phyloP scores from a whole-genome alignment of 2,113 vertebrate genomes.

The Salvator merianae region DNA sequence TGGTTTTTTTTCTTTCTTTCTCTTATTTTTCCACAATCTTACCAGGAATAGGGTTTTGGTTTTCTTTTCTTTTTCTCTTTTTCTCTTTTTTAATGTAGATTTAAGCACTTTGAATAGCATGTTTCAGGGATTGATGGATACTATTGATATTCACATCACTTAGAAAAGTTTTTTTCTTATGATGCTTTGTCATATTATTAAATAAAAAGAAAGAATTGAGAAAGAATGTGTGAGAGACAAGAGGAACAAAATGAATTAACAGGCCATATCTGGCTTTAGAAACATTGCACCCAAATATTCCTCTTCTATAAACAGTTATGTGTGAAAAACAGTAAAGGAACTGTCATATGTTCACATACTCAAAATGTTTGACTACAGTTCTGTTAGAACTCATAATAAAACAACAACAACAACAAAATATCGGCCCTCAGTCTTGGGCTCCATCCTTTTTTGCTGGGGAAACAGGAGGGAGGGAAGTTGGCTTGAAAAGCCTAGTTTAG shows the following conservation, averaged over 20 bases:
- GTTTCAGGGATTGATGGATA: constrained; percentile 79
- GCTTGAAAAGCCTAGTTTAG: constrained; percentile 63
- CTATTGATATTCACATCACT: constrained; percentile 74
- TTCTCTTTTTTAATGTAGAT: constrained; percentile 74
- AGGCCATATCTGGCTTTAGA: constrained; percentile 62
- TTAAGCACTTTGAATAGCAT: constrained; percentile 83
- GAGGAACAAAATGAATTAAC: constrained; percentile 55
- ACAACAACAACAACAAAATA: constrained; percentile 42
- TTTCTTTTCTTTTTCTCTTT: constrained; percentile 46
- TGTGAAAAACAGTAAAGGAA: constrained; percentile 68
- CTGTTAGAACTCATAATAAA: constrained; percentile 74
- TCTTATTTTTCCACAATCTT: constrained; percentile 52
- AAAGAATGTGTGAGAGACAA: not conserved
- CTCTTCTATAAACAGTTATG: constrained; percentile 66
- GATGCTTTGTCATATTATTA: constrained; percentile 69
- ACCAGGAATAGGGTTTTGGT: constrained; percentile 49
- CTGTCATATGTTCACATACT: constrained; percentile 63
- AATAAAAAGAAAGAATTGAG: constrained; percentile 33
- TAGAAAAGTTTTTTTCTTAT: constrained; percentile 62
- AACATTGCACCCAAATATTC: constrained; percentile 62
- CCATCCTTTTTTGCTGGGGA: constrained; percentile 48
- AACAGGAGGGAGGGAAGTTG: constrained; percentile 26
- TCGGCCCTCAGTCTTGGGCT: constrained; percentile 71
- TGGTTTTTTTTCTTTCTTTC: constrained; percentile 57
- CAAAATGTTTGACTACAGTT: constrained; percentile 67